These are phyloP conservation scores for Orycteropus afer DNA, from an alignment of 2,113 vertebrate genomes.

Conservation along the genomic window DNA sequence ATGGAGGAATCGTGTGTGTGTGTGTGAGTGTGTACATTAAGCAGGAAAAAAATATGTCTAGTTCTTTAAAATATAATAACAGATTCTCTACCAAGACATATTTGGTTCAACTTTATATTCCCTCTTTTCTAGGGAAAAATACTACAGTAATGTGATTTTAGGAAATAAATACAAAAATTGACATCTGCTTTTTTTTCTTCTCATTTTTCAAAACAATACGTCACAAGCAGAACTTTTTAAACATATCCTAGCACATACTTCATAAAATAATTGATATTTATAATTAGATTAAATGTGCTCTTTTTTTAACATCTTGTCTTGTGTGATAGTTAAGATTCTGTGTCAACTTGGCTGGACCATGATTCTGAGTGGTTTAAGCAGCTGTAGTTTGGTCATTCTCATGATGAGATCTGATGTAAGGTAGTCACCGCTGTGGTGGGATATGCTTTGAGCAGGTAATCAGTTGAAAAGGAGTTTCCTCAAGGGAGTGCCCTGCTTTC, in stretches of 20 bases:
- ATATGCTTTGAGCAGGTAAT: no score
- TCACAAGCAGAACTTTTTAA: not conserved
- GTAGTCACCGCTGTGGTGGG: no score
- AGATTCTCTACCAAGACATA: not conserved
- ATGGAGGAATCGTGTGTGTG: not conserved
- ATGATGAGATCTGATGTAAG: no score
- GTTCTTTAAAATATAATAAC: not conserved
- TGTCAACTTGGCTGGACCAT: no score
- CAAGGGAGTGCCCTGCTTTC: no score
- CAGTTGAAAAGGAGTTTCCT: no score
- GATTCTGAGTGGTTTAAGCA: no score
- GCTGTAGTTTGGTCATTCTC: no score
- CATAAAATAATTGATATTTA: conserved; percentile 3
- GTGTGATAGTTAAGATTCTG: no score
- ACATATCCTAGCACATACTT: not conserved
- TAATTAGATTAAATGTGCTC: not conserved
- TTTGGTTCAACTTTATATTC: not conserved
- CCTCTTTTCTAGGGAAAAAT: not conserved
- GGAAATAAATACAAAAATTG: not conserved
- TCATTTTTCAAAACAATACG: conserved; percentile 9
- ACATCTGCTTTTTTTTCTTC: not conserved
- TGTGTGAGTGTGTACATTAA: not conserved
- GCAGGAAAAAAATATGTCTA: not conserved
- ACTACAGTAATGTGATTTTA: not conserved
- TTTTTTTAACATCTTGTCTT: not conserved